Evolutionary conservation across 2,888 invertebrate genomes (phyloP).

Genomic region (Orthonevra nobilis): DNA sequence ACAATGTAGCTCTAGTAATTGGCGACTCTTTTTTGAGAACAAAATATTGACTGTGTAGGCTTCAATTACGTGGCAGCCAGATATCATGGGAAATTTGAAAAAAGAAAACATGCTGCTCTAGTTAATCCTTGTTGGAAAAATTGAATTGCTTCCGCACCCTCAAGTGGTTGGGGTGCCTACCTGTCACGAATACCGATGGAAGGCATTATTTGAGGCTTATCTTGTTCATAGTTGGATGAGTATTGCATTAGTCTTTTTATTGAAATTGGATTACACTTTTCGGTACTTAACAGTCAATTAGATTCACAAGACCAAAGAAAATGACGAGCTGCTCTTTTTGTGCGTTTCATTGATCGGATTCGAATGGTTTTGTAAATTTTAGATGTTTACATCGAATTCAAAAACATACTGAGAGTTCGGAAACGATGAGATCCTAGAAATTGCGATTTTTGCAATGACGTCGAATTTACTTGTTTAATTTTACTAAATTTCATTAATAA

Average conservation of each 20-base stretch:
- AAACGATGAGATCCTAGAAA: too few species aligned
- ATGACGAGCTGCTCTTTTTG: conserved; percentile 11
- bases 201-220: conserved; percentile 28
- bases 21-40: conserved; percentile 11
- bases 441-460: too few species aligned
- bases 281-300: conserved; percentile 59
- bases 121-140: conserved; percentile 29
- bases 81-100: conserved; percentile 21
- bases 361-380: too few species aligned
- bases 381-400: too few species aligned
- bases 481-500: too few species aligned
- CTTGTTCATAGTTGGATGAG: conserved; percentile 51
- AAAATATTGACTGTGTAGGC: conserved; percentile 41
- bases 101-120: neutral
- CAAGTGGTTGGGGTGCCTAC: conserved; percentile 25
- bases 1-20: conserved; percentile 1
- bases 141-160: conserved; percentile 63
- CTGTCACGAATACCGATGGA: conserved; percentile 44
- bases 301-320: neutral
- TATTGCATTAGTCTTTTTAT: conserved; percentile 49
- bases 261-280: conserved; percentile 63
- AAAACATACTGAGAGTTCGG: too few species aligned
- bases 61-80: conserved; percentile 26
- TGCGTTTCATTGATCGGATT: too few species aligned
- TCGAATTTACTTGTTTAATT: too few species aligned